Evolutionary conservation across 2,113 vertebrate species (phyloP), one percentile per base, ranked within the genome.

Genomic region (Aepyceros melampus): DNA sequence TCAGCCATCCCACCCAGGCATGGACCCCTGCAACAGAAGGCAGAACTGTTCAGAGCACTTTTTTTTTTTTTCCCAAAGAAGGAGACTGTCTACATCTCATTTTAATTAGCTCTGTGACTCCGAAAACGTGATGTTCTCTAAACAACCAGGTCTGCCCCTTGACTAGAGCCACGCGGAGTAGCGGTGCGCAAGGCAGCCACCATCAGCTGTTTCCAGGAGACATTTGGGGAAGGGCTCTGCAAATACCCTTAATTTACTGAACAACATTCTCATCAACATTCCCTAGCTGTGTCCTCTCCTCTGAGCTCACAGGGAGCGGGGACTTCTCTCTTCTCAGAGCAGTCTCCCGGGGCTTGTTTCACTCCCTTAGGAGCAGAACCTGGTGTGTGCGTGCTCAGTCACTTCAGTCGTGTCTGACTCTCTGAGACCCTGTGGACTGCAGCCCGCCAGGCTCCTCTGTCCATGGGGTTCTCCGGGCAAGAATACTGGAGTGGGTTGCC

Each of bases 141-240:
- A 85, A 36, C 4, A 5, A 55, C 6, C 84, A 17, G 1, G 6
- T 12, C 10, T 23, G 13, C 31, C 56, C 10, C 58, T 11, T 13
- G 13, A 7, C 53, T 15, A 25, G n/a, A 53, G 31, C 29, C 67
- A 14, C 36, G 3, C 2, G 2, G 6, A 1, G 47, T 4, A 7
- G n/a, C 76, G 0, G 14, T 13, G 7, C 0, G 2, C 7, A 1
- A 8, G 8, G 10, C 14, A 16, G 92, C 64, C 19, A 6, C 33
- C 23, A 0, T 7, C 23, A 4, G 25, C 60, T 11, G 5, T 16
- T 36, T 43, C 25, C 12, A 51, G 13, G 58, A 33, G 25, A 0
- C 1, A 3, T 33, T 23, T 43, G 55, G 64, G 2, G n/a, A 55
- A 40, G 45, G 7, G 55, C 17, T 29, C 74, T 47, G 19, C 1